Evolutionary conservation across 1,140 invertebrate species (phyloP), one percentile per base, ranked within the genome.

Genomic region (Asobara japonica): DNA sequence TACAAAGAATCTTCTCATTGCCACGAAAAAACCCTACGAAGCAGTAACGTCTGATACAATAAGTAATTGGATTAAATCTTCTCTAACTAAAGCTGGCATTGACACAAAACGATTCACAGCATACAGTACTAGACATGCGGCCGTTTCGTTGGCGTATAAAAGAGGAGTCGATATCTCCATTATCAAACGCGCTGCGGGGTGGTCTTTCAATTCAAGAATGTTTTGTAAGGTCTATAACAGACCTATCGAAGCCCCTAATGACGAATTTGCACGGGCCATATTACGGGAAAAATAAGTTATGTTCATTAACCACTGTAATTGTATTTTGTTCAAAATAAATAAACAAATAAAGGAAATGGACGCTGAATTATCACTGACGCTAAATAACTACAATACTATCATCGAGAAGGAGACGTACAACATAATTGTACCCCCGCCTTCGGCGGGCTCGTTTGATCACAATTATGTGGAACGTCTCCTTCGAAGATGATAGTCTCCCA

Each of bases 181-280:
- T 1, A 83, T 84, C 1, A 65, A 77, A 6, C 77, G 76, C 18
- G 75, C 79, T 8, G 82, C 81, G 7, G 83, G 80, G 5, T 83
- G 83, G 82, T 72, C 75, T 4, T 22, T 33, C 16, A 11, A 31
- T 0, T 83, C 79, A 0, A 6, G 73, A 1, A 67, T 69, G 22
- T 82, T 83, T 33, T 77, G 75, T 0, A 70, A 68, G 25, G 81
- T 81, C 67, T 83, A 84, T 70, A 75, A 83, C 22, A 70, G 78
- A 13, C 67, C 61, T 11, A 60, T 74, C 18, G 16, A 51, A 20
- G 8, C 48, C 8, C 48, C 16, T 20, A 51, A 51, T 51, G 48
- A 51, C 3, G 48, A 51, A 51, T 51, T 51, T 51, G 18, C 48
- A 20, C 48, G 48, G 18, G 48, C 48, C 18, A 51, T 51, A n/a